phyloP scores from a whole-genome alignment of 1,140 invertebrate genomes.

The Bombus confusus region DNA sequence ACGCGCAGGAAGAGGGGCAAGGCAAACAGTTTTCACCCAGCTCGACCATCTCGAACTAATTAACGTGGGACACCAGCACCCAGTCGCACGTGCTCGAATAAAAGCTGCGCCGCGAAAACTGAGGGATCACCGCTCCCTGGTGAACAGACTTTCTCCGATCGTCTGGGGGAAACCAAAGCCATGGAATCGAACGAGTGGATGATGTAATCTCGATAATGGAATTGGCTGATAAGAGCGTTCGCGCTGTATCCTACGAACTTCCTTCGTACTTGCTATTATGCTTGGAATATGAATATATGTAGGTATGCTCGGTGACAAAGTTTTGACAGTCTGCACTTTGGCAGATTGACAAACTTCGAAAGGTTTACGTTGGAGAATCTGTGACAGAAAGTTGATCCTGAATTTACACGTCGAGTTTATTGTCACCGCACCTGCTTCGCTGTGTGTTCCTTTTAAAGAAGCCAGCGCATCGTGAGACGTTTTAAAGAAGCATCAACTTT shows the following conservation, averaged over 20 bases:
- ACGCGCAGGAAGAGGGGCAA: constrained; percentile 65
- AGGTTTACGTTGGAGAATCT: too few species aligned
- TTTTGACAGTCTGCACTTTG: neutral
- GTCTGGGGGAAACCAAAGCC: constrained; percentile 15
- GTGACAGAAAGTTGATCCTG: too few species aligned
- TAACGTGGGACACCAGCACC: constrained; percentile 73
- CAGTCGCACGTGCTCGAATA: constrained; percentile 45
- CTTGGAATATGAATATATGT: neutral
- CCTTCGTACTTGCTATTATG: neutral
- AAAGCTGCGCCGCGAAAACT: constrained; percentile 43
- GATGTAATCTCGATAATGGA: constrained; percentile 48
- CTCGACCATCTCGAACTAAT: constrained; percentile 76
- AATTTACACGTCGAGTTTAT: neutral
- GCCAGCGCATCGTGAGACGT: too few species aligned
- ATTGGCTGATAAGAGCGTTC: constrained; percentile 27
- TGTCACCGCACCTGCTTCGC: too few species aligned
- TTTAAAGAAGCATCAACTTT: too few species aligned
- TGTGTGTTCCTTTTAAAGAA: too few species aligned
- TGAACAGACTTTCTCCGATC: constrained; percentile 3
- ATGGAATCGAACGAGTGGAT: constrained; percentile 19
- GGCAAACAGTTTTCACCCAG: constrained; percentile 75
- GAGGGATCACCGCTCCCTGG: constrained; percentile 16
- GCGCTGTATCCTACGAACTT: neutral
- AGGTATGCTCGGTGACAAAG: neutral
- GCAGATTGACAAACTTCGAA: neutral